Percentiles rank a stretch among this genome's conserved stretches.
These are phyloP conservation scores for Aethes cnicana DNA, from an alignment of 2,888 invertebrate genomes.

Conservation along the genomic window DNA sequence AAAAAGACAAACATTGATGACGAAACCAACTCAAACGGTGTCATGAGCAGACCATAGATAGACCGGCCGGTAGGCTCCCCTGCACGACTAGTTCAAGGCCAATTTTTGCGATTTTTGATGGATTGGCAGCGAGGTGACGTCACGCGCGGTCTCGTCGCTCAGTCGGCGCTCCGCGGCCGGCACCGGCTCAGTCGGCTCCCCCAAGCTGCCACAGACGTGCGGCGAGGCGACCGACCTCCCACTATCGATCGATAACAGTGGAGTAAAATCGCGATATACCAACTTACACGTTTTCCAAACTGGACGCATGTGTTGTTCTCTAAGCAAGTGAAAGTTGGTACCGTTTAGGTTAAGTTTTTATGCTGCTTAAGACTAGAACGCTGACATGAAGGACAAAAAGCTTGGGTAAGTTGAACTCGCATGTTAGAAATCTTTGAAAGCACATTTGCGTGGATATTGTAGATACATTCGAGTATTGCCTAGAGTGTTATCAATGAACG, in stretches of 20 bases:
- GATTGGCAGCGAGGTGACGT: conserved; percentile 31
- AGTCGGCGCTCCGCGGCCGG: conserved; percentile 30
- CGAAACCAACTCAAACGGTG: background rate
- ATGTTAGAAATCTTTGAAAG: background rate
- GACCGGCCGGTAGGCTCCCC: too few species aligned
- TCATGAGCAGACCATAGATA: background rate
- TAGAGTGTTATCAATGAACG: conserved; percentile 2
- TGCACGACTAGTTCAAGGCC: conserved; percentile 28
- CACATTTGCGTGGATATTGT: conserved; percentile 2
- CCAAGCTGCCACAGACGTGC: conserved; percentile 35
- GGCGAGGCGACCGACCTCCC: conserved; percentile 34
- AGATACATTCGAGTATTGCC: too few species aligned
- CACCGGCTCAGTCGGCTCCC: conserved; percentile 40
- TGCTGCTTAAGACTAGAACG: conserved; percentile 18
- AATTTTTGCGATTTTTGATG: conserved; percentile 15
- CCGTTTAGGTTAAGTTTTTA: conserved; percentile 17
- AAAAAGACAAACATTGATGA: background rate
- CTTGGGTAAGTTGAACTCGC: conserved; percentile 48
- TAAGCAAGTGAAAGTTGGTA: conserved; percentile 42
- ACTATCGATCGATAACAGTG: conserved; percentile 50
- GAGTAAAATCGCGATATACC: conserved; percentile 13
- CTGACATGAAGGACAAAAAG: conserved; percentile 60
- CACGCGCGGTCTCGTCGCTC: conserved; percentile 20
- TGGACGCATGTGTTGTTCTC: conserved; percentile 10
- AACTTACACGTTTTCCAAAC: background rate